Evolutionary conservation across 2,888 invertebrate genomes (phyloP).

Genomic region (Venusia cambrica): DNA sequence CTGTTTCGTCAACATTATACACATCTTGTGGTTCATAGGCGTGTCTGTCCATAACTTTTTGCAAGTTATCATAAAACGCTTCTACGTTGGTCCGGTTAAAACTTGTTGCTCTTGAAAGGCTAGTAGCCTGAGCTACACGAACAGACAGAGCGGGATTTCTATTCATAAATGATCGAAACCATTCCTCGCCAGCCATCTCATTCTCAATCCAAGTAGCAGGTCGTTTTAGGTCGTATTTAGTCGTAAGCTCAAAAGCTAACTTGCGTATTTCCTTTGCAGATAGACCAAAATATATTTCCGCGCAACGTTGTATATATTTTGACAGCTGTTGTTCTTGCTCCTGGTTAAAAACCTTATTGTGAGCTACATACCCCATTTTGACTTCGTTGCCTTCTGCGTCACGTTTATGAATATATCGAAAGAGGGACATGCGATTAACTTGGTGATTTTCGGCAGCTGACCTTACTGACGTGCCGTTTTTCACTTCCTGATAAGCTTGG

Average conservation of each 20-base stretch:
- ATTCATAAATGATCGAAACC: no score
- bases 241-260: background rate
- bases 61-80: no score
- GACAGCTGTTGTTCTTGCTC: conserved; percentile 7
- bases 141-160: no score
- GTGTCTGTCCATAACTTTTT: no score
- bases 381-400: conserved; percentile 1
- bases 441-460: conserved; percentile 1
- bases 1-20: conserved; percentile 32
- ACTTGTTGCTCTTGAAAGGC: no score
- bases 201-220: no score
- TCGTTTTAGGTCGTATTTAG: background rate
- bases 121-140: no score
- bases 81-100: no score
- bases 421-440: conserved; percentile 28
- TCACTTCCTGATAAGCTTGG: conserved; percentile 6
- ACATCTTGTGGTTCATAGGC: no score
- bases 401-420: conserved; percentile 26
- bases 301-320: conserved; percentile 6
- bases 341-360: conserved; percentile 3
- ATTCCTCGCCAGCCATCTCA: no score
- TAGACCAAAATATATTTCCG: conserved; percentile 11
- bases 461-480: conserved; percentile 6
- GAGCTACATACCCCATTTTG: background rate
- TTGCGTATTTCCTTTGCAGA: conserved; percentile 2